Percentiles rank a stretch among this genome's conserved stretches.
Evolutionary conservation across 2,888 invertebrate species (phyloP).

Genomic region (Drosophila algonquin): DNA sequence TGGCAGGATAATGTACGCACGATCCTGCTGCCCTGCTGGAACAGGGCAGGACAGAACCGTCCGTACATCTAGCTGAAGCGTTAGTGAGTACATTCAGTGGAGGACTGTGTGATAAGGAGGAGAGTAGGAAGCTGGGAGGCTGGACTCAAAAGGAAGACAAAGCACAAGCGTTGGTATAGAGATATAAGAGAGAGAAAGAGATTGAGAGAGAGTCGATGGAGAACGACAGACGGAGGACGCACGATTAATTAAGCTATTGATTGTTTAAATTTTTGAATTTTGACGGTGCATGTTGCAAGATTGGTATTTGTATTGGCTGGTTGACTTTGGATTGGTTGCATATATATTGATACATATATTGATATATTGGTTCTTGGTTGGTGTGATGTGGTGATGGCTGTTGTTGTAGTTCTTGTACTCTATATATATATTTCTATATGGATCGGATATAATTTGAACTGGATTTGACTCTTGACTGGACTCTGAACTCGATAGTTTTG

Average conservation of each 20-base stretch:
- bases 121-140: conserved; percentile 44
- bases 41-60: neutral
- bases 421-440: conserved; percentile 1
- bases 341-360: conserved; percentile 11
- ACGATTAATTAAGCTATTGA: conserved; percentile 37
- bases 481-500: conserved; percentile 49
- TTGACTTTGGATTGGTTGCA: conserved; percentile 29
- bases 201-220: conserved; percentile 40
- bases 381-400: conserved; percentile 73
- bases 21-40: conserved; percentile 7
- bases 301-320: conserved; percentile 42
- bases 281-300: conserved; percentile 48
- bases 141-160: conserved; percentile 43
- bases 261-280: conserved; percentile 14
- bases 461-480: conserved; percentile 37
- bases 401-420: conserved; percentile 62
- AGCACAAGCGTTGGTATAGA: conserved; percentile 58
- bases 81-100: conserved; percentile 13
- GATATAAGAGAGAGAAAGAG: conserved; percentile 11
- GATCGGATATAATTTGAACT: conserved; percentile 43
- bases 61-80: conserved; percentile 13
- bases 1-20: conserved; percentile 41
- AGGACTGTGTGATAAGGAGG: conserved; percentile 13
- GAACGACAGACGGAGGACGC: conserved; percentile 46
- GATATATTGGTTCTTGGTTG: conserved; percentile 57